phyloP scores from a whole-genome alignment of 2,113 vertebrate genomes.

The Catharus fuscescens region DNA sequence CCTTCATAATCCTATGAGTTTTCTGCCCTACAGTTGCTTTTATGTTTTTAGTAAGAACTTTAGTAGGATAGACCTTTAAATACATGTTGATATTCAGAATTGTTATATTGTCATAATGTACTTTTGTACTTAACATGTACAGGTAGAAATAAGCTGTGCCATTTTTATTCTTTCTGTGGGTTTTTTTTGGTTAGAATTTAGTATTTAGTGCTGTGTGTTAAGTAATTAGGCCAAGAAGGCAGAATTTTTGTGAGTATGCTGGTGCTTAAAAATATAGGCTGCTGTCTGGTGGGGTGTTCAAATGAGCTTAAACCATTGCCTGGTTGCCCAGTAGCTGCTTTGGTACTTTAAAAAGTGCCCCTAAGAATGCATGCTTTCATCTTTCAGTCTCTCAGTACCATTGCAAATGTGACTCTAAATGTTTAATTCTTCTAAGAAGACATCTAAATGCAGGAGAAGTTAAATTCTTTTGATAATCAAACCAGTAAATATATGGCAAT shows the following conservation, averaged over 20 bases:
- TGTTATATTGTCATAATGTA: not conserved
- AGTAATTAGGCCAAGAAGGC: not conserved
- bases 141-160: not conserved
- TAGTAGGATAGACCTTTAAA: not conserved
- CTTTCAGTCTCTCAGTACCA: not conserved
- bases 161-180: not conserved
- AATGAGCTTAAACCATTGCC: not conserved
- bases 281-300: not conserved
- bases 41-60: not conserved
- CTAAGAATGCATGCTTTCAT: not conserved
- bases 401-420: not conserved
- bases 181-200: not conserved
- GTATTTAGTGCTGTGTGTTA: not conserved
- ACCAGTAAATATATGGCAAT: not conserved
- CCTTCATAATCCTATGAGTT: conserved; percentile 13
- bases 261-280: not conserved
- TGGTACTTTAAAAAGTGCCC: not conserved
- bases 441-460: not conserved
- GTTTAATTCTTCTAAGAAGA: not conserved
- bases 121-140: not conserved
- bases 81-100: not conserved
- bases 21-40: conserved; percentile 1
- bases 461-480: not conserved
- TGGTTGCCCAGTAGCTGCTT: not conserved
- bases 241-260: not conserved